Evolutionary conservation across 2,113 vertebrate genomes (phyloP), one percentile per base, ranked within the genome.

Genomic region (Cochlearius cochlearius): DNA sequence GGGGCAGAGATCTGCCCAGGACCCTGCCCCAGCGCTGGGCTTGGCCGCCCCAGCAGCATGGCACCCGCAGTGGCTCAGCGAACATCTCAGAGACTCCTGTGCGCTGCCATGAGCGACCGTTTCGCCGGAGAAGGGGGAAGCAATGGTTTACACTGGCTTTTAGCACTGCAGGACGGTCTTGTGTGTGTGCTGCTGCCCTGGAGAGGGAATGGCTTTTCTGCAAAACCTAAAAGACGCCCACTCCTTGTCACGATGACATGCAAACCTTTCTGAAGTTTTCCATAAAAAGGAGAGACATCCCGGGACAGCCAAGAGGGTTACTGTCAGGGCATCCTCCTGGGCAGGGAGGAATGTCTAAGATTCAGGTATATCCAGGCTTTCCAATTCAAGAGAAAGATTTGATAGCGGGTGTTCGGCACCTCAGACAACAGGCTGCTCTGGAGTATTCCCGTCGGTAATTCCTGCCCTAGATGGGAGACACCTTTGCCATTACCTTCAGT

Each of bases 71-170:
- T 1, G 8, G 49, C 67, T 82, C 84, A n/a, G 36, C 21, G 41
- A 68, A 47, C 90, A 32, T 8, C 34, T 23, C 71, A 16, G 66
- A 39, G 30, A 23, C 43, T 49, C 59, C 73, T 11, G 6, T 23
- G 84, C 0, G 1, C 63, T 29, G 55, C 50, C 72, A 43, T 0
- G 0, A 69, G 49, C 7, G 12, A 25, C 34, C 1, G 16, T 11
- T 73, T 25, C 4, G 15, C 81, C 49, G 64, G 58, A 2, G 6
- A 52, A 68, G 34, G 19, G 30, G 21, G 34, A 90, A 78, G 26
- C 32, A 67, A 32, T 1, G 12, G 26, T 43, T 73, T 13, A 19
- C 12, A 2, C 26, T 34, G 30, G 56, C 32, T 52, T 72, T 38
- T 39, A 75, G 55, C 39, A 20, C 34, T 50, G 32, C 53, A 45